Evolutionary conservation across 1,140 invertebrate genomes (phyloP).

Genomic region (Nymphalis io): DNA sequence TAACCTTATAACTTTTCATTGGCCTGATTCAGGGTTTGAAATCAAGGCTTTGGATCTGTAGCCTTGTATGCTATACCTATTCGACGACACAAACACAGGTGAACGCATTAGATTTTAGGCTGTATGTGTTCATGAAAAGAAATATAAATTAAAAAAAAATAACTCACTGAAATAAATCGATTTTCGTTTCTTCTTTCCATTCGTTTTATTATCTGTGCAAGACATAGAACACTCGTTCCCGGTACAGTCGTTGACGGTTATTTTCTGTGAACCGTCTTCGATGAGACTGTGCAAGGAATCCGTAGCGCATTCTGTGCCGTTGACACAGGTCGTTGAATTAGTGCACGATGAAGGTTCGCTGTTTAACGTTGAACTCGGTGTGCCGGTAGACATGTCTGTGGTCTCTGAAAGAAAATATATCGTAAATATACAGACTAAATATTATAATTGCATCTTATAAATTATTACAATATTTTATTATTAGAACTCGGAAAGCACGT

Average conservation of each 20-base stretch:
- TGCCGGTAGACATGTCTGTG: conserved; percentile 4
- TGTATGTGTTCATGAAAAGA: background rate
- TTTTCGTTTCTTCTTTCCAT: conserved; percentile 13
- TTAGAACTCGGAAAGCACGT: too few relatives aligned
- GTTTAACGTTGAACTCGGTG: background rate
- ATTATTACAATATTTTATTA: too few relatives aligned
- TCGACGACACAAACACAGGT: too few relatives aligned
- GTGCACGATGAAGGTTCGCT: background rate
- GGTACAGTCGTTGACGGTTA: background rate
- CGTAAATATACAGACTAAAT: background rate
- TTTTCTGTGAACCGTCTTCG: background rate
- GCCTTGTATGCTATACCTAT: too few relatives aligned
- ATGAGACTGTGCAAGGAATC: conserved; percentile 8
- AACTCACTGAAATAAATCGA: conserved; percentile 44
- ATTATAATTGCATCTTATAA: too few relatives aligned
- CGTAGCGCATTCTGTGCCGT: background rate
- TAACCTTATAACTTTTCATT: too few relatives aligned
- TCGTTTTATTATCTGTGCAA: conserved; percentile 13
- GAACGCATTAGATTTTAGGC: too few relatives aligned
- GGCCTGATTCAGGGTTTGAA: too few relatives aligned
- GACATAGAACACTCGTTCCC: conserved; percentile 21
- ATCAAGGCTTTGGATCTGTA: too few relatives aligned
- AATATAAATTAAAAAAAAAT: too few relatives aligned
- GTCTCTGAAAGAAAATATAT: background rate
- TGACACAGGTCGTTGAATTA: conserved; percentile 2